Base-by-base conservation (phyloP, 1,140 invertebrate genomes). In the Drusus annulatus region DNA sequence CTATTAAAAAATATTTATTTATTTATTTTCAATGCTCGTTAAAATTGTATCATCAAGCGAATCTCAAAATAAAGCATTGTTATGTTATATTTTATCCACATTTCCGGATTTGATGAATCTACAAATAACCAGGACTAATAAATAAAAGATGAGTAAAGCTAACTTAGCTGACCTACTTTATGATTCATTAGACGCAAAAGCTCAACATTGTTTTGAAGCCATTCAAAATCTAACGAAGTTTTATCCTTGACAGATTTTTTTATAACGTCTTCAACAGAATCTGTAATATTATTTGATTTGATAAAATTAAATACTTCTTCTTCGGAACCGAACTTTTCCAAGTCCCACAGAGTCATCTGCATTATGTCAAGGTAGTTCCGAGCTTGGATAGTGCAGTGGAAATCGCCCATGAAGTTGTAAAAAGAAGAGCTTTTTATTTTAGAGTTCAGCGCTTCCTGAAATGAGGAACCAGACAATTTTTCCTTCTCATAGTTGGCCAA, bases 301-400 rank as follows among this genome's bases (percentile, higher is more conserved):
- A 84, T 69, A 60, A 86, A 88, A 73, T 87, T 88, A 74, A 85
- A 86, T 81, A 86, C 86, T 54, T 79, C 84, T 85, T 88, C 86
- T 28, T 87, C 84, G 52, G 85, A 87, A 21, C 84, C 84, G 79
- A 87, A 88, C 76, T 85, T 88, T 25, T 88, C 86, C 19, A 84
- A 85, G 80, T 89, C 88, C 87, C 88, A 89, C 6, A 88, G 21
- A 0, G 81, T 85, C 68, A 86, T 86, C 1, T 88, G 85, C 54
- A 89, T 45, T 1, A 87, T 51, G 76, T 89, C 88, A 86, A 87
- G 87, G 63, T 87, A 86, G 19, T 89, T 83, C n/a, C 85, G 62
- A 45, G 88, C 81, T 60, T 79, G 87, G 5, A 88, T 54, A 6
- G 77, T 83, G 21, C 86, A 86, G 3, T 85, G 28, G 79, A 71